Evolutionary conservation across 2,797 vertebrate genomes (phyloP).

Genomic region (Melopsittacus undulatus): DNA sequence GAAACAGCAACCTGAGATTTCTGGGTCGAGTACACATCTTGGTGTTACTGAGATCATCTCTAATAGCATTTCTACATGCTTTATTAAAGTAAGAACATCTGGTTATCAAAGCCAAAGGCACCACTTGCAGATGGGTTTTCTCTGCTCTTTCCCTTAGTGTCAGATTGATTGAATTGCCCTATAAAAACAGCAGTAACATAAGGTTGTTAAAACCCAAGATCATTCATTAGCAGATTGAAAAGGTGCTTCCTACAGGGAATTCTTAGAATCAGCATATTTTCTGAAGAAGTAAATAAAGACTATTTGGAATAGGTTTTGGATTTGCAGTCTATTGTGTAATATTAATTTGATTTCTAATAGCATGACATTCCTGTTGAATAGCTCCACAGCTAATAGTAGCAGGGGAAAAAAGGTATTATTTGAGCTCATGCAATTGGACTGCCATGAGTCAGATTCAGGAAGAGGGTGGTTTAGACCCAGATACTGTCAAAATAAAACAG

Average conservation of each 20-base stretch:
- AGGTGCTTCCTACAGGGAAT: background rate
- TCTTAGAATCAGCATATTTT: background rate
- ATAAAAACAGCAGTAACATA: background rate
- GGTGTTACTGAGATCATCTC: accelerated
- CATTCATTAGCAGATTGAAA: background rate
- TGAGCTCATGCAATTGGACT: background rate
- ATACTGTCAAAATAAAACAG: background rate
- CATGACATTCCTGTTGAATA: background rate
- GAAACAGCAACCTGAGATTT: background rate
- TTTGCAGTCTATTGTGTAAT: background rate
- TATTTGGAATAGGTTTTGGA: background rate
- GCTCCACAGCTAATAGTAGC: background rate
- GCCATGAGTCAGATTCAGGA: background rate
- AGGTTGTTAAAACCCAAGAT: background rate
- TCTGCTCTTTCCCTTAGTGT: background rate
- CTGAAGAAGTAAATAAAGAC: background rate
- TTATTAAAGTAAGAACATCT: background rate
- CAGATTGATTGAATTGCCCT: background rate
- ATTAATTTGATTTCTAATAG: background rate
- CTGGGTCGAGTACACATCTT: background rate
- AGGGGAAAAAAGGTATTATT: background rate
- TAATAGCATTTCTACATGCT: background rate
- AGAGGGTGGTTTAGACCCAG: background rate
- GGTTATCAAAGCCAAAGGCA: background rate
- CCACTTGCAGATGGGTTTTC: background rate